A percentile compares a stretch with the other conserved stretches of the same genome.
These are phyloP conservation scores for Yponomeuta malinellus DNA, from an alignment of 2,888 invertebrate species.

Conservation along the genomic window DNA sequence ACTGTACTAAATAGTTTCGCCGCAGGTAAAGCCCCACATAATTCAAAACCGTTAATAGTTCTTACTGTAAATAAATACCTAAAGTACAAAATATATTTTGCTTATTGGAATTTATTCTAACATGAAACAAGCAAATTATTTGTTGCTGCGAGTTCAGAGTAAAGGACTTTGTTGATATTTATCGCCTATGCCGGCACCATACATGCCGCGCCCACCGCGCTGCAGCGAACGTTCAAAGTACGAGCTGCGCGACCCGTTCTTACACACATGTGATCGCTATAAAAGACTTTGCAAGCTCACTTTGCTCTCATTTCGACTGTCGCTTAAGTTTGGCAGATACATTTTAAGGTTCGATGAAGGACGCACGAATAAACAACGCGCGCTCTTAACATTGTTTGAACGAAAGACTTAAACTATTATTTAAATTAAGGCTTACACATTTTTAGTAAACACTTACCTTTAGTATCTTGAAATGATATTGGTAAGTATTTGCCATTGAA, in stretches of 20 bases:
- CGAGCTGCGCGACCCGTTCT: slow-evolving; percentile 59
- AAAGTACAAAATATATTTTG: background rate
- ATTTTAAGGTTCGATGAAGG: slow-evolving; percentile 30
- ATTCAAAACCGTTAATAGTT: background rate
- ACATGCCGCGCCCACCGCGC: slow-evolving; percentile 57
- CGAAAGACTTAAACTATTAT: background rate
- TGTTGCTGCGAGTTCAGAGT: background rate
- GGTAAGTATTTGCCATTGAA: slow-evolving; percentile 39
- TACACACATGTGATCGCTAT: slow-evolving; percentile 73
- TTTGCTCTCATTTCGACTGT: slow-evolving; percentile 73
- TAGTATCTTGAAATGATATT: slow-evolving; percentile 36
- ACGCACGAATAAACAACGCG: slow-evolving; percentile 2
- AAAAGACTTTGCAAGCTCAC: slow-evolving; percentile 65
- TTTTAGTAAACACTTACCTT: background rate
- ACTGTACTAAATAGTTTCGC: too few relatives aligned
- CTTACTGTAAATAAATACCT: background rate
- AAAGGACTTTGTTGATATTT: slow-evolving; percentile 12
- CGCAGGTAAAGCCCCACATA: too few relatives aligned
- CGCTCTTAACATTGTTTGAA: background rate
- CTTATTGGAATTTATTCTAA: background rate
- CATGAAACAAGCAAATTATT: background rate
- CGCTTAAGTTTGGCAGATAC: slow-evolving; percentile 67
- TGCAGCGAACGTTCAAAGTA: slow-evolving; percentile 68
- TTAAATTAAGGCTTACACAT: slow-evolving; percentile 22
- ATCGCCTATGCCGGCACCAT: slow-evolving; percentile 17